Evolutionary conservation across 2,113 vertebrate genomes (phyloP), one percentile per base, ranked within the genome.

Genomic region (Paramisgurnus dabryanus): DNA sequence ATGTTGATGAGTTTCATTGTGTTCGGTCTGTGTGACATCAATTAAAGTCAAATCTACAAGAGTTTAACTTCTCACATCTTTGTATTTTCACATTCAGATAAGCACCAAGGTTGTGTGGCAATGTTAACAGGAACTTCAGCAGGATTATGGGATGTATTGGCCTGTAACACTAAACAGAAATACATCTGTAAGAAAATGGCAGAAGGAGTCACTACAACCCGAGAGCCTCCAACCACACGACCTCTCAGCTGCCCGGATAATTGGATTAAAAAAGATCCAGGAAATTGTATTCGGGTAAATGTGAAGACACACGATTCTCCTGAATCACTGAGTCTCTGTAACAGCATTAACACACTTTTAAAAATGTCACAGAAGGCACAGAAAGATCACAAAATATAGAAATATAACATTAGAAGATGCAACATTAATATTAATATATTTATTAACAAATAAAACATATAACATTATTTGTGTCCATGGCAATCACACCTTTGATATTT

Each of bases 71-170:
- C 6, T 47, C n/a, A 27, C n/a, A 7, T 58, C 55, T 71, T 34
- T 79, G 45, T 60, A 3, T 57, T 6, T 50, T 49, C 49, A n/a
- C 13, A 6, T 7, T 82, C 91, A 99, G 98, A 93, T 82, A 94
- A 94, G 84, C 93, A 91, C 55, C 85, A 92, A 3, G 98, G 98
- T 34, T 99, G 98, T 0, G 93, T 98, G 79, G 96, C 93, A 12
- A 95, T 97, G 94, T 94, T 86, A 84, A 98, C 98, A 45, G 96
- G 97, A 41, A 78, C 84, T 63, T 88, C 93, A 63, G 97, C 96
- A 34, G 98, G 98, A 81, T 89, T 99, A 82, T 99, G 98, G 98
- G 95, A 97, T 87, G 92, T 98, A 53, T 80, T 96, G 81, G 90
- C 86, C 86, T 98, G 96, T 88, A 90, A 90, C 60, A 94, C 89